Evolutionary conservation across 2,113 vertebrate genomes (phyloP).

Genomic region (Microtus pennsylvanicus): DNA sequence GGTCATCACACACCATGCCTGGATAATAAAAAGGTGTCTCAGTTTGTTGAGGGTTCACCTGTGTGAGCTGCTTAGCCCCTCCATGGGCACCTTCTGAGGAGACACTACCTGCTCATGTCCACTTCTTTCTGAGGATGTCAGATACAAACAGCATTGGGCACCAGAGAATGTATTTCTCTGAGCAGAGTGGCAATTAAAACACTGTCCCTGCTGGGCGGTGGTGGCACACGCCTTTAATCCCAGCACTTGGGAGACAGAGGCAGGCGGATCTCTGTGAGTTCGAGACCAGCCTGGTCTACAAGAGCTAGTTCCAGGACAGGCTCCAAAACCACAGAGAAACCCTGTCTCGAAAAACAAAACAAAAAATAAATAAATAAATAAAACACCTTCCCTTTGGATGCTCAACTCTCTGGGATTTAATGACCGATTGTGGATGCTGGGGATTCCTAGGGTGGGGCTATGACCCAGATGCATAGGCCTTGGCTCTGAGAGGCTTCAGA

Average conservation of each 20-base stretch:
- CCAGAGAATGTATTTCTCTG: not conserved
- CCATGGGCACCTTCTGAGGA: not conserved
- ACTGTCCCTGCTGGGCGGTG: too few species aligned
- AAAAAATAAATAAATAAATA: too few species aligned
- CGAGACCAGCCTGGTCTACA: too few species aligned
- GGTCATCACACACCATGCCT: not conserved
- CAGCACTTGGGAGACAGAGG: too few species aligned
- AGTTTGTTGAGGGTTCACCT: rapidly evolving
- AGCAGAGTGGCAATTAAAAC: too few species aligned
- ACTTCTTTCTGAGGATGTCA: too few species aligned
- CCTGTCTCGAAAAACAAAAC: too few species aligned
- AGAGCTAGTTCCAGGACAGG: too few species aligned
- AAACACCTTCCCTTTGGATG: not conserved
- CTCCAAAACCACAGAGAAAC: too few species aligned
- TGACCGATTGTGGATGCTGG: not conserved
- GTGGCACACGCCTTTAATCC: too few species aligned
- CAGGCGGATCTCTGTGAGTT: too few species aligned
- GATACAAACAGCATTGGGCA: not conserved
- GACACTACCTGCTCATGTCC: not conserved
- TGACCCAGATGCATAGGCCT: not conserved
- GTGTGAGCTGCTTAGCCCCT: too few species aligned
- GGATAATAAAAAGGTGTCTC: not conserved
- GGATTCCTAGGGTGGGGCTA: not conserved
- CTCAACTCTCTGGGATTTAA: not conserved
- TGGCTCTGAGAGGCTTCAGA: not conserved